These are phyloP conservation scores for Melanotaenia parkinsoni DNA, from an alignment of 2,797 vertebrate genomes.

Conservation along the genomic window DNA sequence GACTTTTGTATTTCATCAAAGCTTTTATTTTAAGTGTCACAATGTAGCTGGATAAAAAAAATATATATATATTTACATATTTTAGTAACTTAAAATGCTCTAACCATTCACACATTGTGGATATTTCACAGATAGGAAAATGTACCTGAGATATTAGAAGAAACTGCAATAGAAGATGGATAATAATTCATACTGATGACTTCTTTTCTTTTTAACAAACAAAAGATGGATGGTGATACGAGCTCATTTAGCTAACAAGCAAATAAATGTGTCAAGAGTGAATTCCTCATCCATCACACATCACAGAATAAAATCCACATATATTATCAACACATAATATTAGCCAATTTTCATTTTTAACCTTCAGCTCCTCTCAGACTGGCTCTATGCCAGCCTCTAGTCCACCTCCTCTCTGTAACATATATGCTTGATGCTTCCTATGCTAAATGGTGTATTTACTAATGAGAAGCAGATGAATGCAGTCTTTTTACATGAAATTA, in stretches of 20 bases:
- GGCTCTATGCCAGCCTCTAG: constrained; percentile 1
- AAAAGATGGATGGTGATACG: neutral
- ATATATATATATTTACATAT: neutral
- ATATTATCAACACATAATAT: neutral
- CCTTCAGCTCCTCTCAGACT: constrained; percentile 3
- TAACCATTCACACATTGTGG: neutral
- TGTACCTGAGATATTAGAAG: neutral
- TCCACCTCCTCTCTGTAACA: constrained; percentile 29
- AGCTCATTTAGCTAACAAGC: neutral
- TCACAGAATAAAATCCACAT: neutral
- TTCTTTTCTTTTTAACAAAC: neutral
- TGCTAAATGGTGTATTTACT: constrained; percentile 32
- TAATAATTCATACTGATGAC: neutral
- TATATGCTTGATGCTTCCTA: constrained; percentile 17
- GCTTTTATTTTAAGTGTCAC: neutral
- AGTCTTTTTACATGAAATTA: constrained; percentile 35
- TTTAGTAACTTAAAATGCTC: neutral
- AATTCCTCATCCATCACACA: constrained; percentile 9
- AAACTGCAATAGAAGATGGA: neutral
- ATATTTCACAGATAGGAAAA: neutral
- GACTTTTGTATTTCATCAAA: neutral
- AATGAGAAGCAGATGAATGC: constrained; percentile 22
- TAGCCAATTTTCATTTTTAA: neutral
- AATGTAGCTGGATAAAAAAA: neutral
- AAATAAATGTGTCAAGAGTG: constrained; percentile 2